Evolutionary conservation across 1,140 invertebrate genomes (phyloP).

Genomic region (Aphis gossypii): DNA sequence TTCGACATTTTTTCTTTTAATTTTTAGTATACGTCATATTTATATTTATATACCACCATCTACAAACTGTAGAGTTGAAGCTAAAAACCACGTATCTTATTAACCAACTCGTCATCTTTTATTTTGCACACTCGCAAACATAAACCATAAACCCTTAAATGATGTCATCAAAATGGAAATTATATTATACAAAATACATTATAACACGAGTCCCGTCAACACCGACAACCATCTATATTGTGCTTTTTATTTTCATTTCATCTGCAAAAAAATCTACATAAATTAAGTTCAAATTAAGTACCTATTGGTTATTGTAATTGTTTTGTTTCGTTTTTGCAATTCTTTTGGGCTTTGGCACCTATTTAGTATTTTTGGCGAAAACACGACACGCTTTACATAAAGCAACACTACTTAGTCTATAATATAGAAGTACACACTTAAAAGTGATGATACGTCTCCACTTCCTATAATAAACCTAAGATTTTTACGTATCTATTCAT

Average conservation of each 20-base stretch:
- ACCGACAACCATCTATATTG: background rate
- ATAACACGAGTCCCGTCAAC: background rate
- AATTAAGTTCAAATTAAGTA: background rate
- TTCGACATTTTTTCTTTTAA: background rate
- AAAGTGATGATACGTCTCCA: background rate
- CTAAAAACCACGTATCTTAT: background rate
- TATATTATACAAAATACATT: background rate
- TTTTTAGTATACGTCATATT: background rate
- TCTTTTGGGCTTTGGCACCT: background rate
- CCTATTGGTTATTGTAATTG: background rate
- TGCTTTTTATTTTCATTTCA: background rate
- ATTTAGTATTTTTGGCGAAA: background rate
- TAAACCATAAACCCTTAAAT: background rate
- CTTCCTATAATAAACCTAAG: background rate
- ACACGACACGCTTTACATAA: background rate
- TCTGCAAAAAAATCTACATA: background rate
- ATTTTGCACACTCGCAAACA: background rate
- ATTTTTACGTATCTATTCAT: background rate
- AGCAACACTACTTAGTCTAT: background rate
- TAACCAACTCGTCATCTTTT: background rate
- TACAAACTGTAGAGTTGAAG: background rate
- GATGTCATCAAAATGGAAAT: background rate
- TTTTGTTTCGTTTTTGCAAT: background rate
- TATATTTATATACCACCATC: background rate
- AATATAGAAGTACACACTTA: background rate